Evolutionary conservation across 2,888 invertebrate genomes (phyloP), one percentile per base, ranked within the genome.

Genomic region (Sturmia bella): DNA sequence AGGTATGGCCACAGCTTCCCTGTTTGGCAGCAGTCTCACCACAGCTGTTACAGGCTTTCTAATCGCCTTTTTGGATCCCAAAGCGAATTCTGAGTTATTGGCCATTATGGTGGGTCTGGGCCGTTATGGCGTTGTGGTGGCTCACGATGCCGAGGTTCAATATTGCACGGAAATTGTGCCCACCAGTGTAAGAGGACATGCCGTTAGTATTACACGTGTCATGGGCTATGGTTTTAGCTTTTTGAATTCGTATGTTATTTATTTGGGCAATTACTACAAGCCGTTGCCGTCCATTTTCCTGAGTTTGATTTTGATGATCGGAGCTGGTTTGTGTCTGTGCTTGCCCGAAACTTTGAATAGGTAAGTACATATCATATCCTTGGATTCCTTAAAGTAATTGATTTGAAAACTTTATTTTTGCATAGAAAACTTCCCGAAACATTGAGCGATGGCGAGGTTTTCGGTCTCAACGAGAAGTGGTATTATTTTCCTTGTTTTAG

Each of bases 141-240:
- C 93, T 12, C 94, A 93, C 85, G 93, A 93, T 88, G 93, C 93
- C 3, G 93, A 93, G 19, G 92, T 93, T 13, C 94, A 94, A 87
- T 94, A 94, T 85, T 93, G 93, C 1, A 93, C 94, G 0, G 94
- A 94, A 87, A 89, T 94, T 39, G 92, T 94, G 59, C 94, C 94
- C 11, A 93, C 93, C 0, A 92, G 92, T 56, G 92, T 94, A 0
- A 88, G 94, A 27, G 94, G 93, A 0, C 93, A 93, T 85, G 94
- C 93, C n/a, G 92, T 94, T 4, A 92, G 93, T 9, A 92, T 92
- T 41, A 91, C 93, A 1, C 93, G 94, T 86, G 92, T 94, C 0
- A 91, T 92, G n/a, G 94, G 94, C 2, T 92, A 93, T 86, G 92
- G 92, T 1, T 92, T 93, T 32, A 92, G 92, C 75, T 93, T 93